A percentile compares a stretch with the other conserved stretches of the same genome.
These are phyloP conservation scores for Myoxocephalus aenaeus DNA, from an alignment of 2,797 vertebrate species.

Conservation along the genomic window DNA sequence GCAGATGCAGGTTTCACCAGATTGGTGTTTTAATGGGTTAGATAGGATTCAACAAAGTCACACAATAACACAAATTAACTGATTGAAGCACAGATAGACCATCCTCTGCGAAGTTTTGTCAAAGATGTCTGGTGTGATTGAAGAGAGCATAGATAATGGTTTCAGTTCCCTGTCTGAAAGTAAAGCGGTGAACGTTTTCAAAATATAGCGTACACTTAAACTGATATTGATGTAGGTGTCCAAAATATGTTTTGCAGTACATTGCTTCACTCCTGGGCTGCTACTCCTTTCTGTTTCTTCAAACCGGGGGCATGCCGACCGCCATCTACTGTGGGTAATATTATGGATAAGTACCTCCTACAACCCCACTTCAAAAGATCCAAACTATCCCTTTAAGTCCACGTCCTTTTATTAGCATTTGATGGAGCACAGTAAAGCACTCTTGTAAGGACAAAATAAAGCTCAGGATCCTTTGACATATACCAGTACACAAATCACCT, in stretches of 20 bases:
- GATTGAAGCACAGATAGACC: neutral
- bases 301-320: neutral
- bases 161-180: neutral
- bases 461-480: conserved; percentile 24
- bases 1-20: neutral
- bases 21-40: neutral
- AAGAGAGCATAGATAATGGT: neutral
- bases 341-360: neutral
- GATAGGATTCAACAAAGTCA: neutral
- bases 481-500: conserved; percentile 28
- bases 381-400: neutral
- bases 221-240: neutral
- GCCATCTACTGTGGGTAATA: neutral
- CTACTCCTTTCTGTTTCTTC: neutral
- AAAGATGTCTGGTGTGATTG: neutral
- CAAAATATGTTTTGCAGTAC: neutral
- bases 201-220: neutral
- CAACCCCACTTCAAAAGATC: neutral
- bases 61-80: neutral
- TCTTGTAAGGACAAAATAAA: conserved; percentile 16
- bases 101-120: neutral
- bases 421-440: neutral
- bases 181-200: neutral
- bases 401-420: neutral
- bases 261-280: neutral